Conservation (phyloP, 2,888 invertebrate genomes). For the Callyntrura guangdongensis region DNA sequence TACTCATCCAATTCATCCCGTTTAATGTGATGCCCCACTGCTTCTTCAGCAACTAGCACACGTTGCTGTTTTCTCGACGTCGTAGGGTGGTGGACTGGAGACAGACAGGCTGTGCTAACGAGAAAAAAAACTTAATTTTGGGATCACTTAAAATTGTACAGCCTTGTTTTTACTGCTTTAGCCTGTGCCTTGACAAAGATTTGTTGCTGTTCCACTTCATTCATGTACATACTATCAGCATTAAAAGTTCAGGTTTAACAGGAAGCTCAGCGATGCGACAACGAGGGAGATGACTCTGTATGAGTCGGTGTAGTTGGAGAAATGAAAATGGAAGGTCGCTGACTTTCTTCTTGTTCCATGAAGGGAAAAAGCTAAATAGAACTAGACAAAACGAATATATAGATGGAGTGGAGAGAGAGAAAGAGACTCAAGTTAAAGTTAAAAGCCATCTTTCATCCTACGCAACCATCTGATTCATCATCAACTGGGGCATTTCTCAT, state of each 20-base stretch:
- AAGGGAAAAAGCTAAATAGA: not conserved
- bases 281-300: not conserved
- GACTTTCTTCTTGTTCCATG: not conserved
- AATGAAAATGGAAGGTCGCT: slow-evolving; percentile 14
- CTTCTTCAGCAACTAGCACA: not conserved
- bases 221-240: not conserved
- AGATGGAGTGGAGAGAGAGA: not conserved
- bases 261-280: not conserved
- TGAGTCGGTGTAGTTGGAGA: not conserved
- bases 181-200: not conserved
- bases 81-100: not conserved
- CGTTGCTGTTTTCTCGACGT: not conserved
- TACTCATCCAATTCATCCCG: slow-evolving; percentile 59
- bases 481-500: not conserved
- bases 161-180: not conserved
- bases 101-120: not conserved
- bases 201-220: not conserved
- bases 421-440: not conserved
- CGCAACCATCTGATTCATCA: slow-evolving; percentile 31
- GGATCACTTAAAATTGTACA: slow-evolving; percentile 37
- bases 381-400: not conserved
- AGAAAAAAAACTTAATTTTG: not conserved
- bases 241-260: slow-evolving; percentile 1
- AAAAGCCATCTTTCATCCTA: slow-evolving; percentile 20
- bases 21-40: slow-evolving; percentile 52